A percentile compares a stretch with the other conserved stretches of the same genome.
phyloP scores from a whole-genome alignment of 2,797 vertebrate species.

The Prionace glauca region DNA sequence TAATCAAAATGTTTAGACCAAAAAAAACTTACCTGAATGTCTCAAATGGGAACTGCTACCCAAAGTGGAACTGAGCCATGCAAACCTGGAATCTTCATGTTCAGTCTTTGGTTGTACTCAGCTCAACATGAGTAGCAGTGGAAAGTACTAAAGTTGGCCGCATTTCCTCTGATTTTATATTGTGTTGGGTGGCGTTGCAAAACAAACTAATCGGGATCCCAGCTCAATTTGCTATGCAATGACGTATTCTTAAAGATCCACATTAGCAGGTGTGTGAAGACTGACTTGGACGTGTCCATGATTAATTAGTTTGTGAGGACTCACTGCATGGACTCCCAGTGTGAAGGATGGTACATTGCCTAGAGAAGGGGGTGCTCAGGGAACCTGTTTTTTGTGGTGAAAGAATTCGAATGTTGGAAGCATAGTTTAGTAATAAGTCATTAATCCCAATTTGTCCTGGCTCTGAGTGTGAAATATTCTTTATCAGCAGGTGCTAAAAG shows the following conservation, averaged over 20 bases:
- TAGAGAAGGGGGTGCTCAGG: not conserved
- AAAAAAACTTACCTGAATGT: not conserved
- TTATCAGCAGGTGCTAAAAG: conserved; percentile 85
- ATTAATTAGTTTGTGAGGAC: not conserved
- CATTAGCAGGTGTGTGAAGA: not conserved
- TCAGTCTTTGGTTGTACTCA: not conserved
- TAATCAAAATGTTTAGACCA: not conserved
- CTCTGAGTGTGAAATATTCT: conserved; percentile 35
- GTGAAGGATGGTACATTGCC: not conserved
- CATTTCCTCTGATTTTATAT: not conserved
- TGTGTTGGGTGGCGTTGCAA: no score
- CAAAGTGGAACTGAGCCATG: not conserved
- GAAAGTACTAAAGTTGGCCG: no score
- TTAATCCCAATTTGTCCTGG: not conserved
- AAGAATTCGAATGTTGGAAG: no score
- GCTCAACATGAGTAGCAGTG: not conserved
- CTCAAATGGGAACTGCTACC: no score
- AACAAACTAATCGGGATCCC: not conserved
- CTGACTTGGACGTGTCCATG: not conserved
- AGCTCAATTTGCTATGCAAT: not conserved
- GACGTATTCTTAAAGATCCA: not conserved
- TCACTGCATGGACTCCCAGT: no score
- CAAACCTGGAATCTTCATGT: not conserved
- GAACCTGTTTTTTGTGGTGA: not conserved
- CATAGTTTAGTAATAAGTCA: not conserved